Evolutionary conservation across 2,888 invertebrate genomes (phyloP), one percentile per base, ranked within the genome.

Genomic region (Dromius quadrimaculatus): DNA sequence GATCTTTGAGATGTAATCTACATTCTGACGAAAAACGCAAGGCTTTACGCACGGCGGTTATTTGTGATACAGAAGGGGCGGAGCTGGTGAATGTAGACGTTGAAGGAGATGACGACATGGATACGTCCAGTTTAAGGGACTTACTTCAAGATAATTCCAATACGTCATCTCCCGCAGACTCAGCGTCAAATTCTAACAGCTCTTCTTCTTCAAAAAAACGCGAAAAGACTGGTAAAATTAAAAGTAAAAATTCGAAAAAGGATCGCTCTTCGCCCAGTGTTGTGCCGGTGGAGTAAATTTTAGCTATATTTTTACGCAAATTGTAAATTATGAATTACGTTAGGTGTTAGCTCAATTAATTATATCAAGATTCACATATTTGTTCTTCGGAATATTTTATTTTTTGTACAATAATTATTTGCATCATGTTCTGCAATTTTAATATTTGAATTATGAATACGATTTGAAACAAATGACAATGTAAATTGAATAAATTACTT

Each of bases 61-160:
- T 62, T 47, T 70, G 70, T 41, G 79, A 78, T 71, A 71, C 75
- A 8, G 77, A 77, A 69, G 73, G 73, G 17, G 72, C 76, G 19
- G 81, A 81, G 43, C 65, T 76, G n/a, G 74, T 79, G 2, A 78
- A 77, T 71, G 75, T 79, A 8, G 81, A 81, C 74, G 76, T 80
- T n/a, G 81, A 81, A 75, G 80, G 78, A 28, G 80, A 80, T 62
- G 80, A 81, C 57, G 81, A 81, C 63, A 59, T 71, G 22, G 81
- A 81, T 71, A 72, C 80, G 19, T 76, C 78, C 0, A 80, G 78
- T 74, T 74, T 81, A 47, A 74, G 79, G 38, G 80, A 81, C 73
- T 76, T 81, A 43, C 72, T 81, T 4, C 80, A 80, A 38, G 81
- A 82, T 70, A 77, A 79, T 73, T 79, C 80, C 15, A 80, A 80